Conservation (phyloP, 2,888 invertebrate genomes). For the Stegana nigrithorax region DNA sequence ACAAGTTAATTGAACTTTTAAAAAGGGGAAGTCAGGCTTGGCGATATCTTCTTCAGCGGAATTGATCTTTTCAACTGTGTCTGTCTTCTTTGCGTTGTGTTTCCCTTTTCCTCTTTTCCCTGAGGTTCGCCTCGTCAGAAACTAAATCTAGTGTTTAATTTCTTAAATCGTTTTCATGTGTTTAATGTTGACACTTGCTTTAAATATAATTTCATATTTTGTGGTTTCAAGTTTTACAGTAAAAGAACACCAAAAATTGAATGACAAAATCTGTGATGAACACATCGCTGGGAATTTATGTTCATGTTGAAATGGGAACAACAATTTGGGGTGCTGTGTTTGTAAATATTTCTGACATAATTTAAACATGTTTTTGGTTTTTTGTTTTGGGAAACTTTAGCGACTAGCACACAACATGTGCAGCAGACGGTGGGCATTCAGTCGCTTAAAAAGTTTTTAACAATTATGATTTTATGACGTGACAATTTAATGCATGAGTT, state of each 20-base stretch:
- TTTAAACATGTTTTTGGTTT: constrained; percentile 17
- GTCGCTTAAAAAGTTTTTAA: background rate
- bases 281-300: constrained; percentile 51
- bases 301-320: constrained; percentile 63
- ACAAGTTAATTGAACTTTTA: too few relatives aligned
- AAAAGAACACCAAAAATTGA: constrained; percentile 1
- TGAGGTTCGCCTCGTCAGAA: too few relatives aligned
- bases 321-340: constrained; percentile 43
- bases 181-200: constrained; percentile 11
- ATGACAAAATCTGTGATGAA: constrained; percentile 43
- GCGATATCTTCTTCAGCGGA: too few relatives aligned
- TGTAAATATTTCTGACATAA: constrained; percentile 64
- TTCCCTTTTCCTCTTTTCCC: too few relatives aligned
- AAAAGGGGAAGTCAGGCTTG: too few relatives aligned
- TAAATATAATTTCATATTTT: background rate
- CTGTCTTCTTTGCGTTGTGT: too few relatives aligned
- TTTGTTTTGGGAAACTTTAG: background rate
- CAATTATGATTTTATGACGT: background rate
- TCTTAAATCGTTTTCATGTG: constrained; percentile 63
- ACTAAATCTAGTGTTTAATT: constrained; percentile 65
- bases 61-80: background rate
- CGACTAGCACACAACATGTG: background rate
- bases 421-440: background rate
- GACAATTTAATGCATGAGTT: constrained; percentile 58
- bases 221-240: background rate